These are phyloP conservation scores for Arothron firmamentum DNA, from an alignment of 2,113 vertebrate genomes.

Conservation along the genomic window DNA sequence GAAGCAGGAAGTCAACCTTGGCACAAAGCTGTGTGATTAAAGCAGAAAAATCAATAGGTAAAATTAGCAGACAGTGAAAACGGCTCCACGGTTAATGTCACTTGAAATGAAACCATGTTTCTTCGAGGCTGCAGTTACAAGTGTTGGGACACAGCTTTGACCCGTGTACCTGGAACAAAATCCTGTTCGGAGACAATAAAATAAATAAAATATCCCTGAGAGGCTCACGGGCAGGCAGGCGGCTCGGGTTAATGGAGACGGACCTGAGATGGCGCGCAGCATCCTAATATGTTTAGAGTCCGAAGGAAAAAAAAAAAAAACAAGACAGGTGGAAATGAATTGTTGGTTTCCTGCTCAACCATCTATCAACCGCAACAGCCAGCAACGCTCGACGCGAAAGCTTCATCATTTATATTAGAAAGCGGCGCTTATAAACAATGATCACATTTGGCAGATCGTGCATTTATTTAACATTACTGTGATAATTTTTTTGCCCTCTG, in stretches of 20 bases:
- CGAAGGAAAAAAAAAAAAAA: constrained; percentile 3
- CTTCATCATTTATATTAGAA: background rate
- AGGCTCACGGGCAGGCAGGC: constrained; percentile 33
- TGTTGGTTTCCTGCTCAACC: too few species aligned
- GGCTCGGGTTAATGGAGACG: constrained; percentile 28
- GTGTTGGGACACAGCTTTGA: constrained; percentile 22
- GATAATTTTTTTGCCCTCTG: background rate
- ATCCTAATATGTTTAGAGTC: background rate
- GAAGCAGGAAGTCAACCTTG: constrained; percentile 54
- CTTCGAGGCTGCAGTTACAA: constrained; percentile 35
- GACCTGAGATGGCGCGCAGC: constrained; percentile 15
- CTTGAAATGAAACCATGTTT: constrained; percentile 25
- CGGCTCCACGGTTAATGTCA: constrained; percentile 26
- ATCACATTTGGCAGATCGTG: background rate
- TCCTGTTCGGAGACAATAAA: constrained; percentile 30
- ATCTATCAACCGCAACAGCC: background rate
- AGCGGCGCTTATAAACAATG: too few species aligned
- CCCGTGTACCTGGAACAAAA: constrained; percentile 31
- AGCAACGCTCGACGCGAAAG: background rate
- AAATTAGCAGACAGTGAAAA: constrained; percentile 51
- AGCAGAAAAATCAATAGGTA: constrained; percentile 45
- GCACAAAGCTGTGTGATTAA: constrained; percentile 46
- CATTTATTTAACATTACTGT: background rate
- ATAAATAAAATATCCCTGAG: too few species aligned
- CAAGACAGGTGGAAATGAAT: background rate